Conservation (phyloP, 2,888 invertebrate species). For the Atrina japonica region DNA sequence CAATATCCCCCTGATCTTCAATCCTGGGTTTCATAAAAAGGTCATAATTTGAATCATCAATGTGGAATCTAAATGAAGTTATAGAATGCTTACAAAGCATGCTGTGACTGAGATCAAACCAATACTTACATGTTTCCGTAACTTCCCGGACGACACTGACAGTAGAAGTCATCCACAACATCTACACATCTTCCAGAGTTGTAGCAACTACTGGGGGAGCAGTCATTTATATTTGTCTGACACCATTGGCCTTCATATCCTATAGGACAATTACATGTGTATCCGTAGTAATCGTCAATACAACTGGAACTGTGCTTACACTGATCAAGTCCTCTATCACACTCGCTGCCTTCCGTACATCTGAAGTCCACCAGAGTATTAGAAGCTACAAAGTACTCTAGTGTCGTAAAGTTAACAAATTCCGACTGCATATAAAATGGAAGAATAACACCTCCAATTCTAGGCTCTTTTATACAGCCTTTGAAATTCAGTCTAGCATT, state of each 20-base stretch:
- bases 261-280: constrained; percentile 69
- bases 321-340: constrained; percentile 36
- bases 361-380: constrained; percentile 29
- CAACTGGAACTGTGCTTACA: constrained; percentile 87
- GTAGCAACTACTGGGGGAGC: constrained; percentile 85
- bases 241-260: constrained; percentile 71
- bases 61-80: too few relatives aligned
- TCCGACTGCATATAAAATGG: constrained; percentile 88
- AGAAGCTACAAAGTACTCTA: constrained; percentile 52
- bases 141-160: constrained; percentile 70
- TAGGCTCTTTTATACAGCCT: constrained; percentile 93
- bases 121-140: constrained; percentile 64
- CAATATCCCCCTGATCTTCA: too few relatives aligned
- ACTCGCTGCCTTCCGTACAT: constrained; percentile 47
- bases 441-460: constrained; percentile 90
- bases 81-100: too few relatives aligned
- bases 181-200: constrained; percentile 69
- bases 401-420: constrained; percentile 63
- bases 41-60: too few relatives aligned
- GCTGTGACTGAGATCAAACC: too few relatives aligned
- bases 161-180: constrained; percentile 56
- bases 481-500: constrained; percentile 81
- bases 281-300: constrained; percentile 67
- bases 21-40: too few relatives aligned
- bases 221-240: constrained; percentile 88